phyloP scores from a whole-genome alignment of 2,113 vertebrate species.

The Phalacrocorax brasilianus region DNA sequence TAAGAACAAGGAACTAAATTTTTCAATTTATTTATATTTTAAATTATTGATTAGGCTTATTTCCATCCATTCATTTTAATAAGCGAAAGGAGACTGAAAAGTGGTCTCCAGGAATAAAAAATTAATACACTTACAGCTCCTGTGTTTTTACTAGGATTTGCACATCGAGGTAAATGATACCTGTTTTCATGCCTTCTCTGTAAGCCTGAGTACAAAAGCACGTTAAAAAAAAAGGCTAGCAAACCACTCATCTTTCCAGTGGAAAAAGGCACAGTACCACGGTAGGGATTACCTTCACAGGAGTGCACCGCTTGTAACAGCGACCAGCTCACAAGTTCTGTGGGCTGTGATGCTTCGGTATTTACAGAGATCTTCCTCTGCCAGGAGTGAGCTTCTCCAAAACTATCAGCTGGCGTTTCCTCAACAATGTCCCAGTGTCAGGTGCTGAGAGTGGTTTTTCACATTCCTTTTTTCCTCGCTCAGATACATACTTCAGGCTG shows the following conservation, averaged over 20 bases:
- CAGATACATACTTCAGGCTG: not conserved
- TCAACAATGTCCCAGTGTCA: not conserved
- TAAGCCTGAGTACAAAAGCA: not conserved
- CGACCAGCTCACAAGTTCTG: not conserved
- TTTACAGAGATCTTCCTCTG: not conserved
- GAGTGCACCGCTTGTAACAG: not conserved
- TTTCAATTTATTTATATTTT: not conserved
- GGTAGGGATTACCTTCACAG: not conserved
- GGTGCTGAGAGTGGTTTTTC: not conserved
- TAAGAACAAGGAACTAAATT: not conserved
- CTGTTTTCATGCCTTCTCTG: not conserved
- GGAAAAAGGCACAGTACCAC: not conserved
- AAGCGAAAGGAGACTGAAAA: not conserved
- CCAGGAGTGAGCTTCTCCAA: not conserved
- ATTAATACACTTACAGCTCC: fast-evolving
- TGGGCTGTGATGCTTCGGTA: not conserved
- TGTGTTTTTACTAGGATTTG: not conserved
- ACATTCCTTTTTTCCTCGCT: not conserved
- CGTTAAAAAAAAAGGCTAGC: not conserved
- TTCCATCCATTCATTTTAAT: not conserved
- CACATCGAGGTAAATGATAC: not conserved
- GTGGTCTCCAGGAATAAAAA: not conserved
- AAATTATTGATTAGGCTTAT: not conserved
- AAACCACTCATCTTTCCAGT: not conserved
- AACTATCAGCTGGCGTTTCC: not conserved